Base-by-base conservation (phyloP, 23 tunicate genomes). In the Aplidium turbinatum region DNA sequence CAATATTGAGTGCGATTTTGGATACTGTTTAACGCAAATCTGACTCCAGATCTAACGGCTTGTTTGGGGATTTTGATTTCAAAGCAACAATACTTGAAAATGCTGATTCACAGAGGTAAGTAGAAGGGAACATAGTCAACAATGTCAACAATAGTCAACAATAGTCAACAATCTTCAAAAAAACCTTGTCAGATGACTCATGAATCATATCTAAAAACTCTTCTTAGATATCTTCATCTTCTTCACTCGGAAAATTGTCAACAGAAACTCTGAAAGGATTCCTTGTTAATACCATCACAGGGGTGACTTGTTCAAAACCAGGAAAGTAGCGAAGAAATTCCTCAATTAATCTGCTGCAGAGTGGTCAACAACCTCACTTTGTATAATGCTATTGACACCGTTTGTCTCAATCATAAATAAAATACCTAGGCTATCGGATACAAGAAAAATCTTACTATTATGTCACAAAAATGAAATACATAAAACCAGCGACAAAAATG, bases 311-410 rank as follows among this genome's bases (percentile, higher is more conserved):
- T 61, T 75, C 80, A 60, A 75, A 61, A 38, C 73, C 52, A 26
- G 80, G 74, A 75, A 75, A 75, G 35, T 75, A 75, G 73, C 74
- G 80, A 29, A 63, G 80, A 60, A 75, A 75, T 75, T 75, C 80
- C 33, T 61, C 73, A 57, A 72, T 72, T 25, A 72, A 72, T 38
- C 20, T 72, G n/a, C n/a, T n/a, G n/a, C n/a, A n/a, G n/a, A n/a
- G n/a, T 61, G 68, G 36, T 61, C 68, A 23, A 61, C 68, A 61
- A 23, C 35, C 38, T 61, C 68, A 61, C 80, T 62, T 75, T 39
- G 72, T 63, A 75, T 25, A 39, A 58, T 51, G 30, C 33, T 50
- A 33, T 53, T 30, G 63, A 75, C 22, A 47, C 80, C 80, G 57
- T 60, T 75, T n/a, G n/a, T n/a, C n/a, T n/a, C n/a, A n/a, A n/a